These are phyloP conservation scores for Ditylenchus weischeri DNA, from an alignment of 2,888 invertebrate genomes.

Conservation along the genomic window DNA sequence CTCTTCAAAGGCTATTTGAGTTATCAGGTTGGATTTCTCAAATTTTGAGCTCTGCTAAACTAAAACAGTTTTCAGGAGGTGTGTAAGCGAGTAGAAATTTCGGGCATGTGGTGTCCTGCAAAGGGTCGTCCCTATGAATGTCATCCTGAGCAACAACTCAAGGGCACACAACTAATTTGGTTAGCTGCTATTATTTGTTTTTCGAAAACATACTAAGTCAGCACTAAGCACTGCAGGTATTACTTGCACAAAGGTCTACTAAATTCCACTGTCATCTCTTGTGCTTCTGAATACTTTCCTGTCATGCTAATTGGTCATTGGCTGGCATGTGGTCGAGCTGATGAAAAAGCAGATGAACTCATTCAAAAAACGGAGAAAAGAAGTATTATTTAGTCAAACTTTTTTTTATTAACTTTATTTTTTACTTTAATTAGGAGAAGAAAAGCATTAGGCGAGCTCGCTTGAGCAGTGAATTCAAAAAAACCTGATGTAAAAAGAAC, in stretches of 20 bases:
- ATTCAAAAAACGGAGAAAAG: constrained; percentile 26
- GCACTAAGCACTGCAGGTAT: constrained; percentile 26
- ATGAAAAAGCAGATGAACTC: constrained; percentile 53
- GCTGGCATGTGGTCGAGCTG: constrained; percentile 56
- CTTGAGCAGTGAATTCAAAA: constrained; percentile 38
- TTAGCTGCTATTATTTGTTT: constrained; percentile 13
- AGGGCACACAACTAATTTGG: constrained; percentile 56
- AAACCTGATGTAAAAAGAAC: no score
- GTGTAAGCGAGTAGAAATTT: constrained; percentile 54
- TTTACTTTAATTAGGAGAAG: constrained; percentile 28
- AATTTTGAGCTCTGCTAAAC: background rate
- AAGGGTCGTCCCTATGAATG: constrained; percentile 43
- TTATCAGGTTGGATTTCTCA: constrained; percentile 39
- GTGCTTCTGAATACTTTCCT: constrained; percentile 58
- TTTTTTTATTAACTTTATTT: background rate
- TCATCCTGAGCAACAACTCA: constrained; percentile 43
- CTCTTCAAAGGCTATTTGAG: constrained; percentile 55
- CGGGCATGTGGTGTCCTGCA: constrained; percentile 57
- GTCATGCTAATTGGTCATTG: constrained; percentile 56
- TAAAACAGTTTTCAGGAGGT: constrained; percentile 40
- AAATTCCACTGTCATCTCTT: constrained; percentile 53
- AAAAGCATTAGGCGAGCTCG: constrained; percentile 49
- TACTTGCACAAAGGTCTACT: constrained; percentile 54
- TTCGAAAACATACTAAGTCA: background rate
- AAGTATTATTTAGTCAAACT: background rate